Conservation (phyloP, 2,113 vertebrate species). For the Upupa epops region DNA sequence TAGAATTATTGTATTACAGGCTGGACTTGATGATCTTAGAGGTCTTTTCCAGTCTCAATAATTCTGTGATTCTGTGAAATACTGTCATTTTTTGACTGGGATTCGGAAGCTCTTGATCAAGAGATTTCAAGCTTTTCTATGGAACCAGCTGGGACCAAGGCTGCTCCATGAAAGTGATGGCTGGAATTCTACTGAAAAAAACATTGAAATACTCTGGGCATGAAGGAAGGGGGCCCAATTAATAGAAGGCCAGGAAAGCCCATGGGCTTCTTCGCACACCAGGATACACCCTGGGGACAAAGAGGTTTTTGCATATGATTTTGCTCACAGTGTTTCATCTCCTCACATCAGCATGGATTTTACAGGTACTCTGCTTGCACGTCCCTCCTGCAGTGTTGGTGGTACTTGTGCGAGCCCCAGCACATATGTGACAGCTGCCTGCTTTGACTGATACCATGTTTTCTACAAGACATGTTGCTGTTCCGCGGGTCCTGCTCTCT, state of each 20-base stretch:
- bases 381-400: not conserved
- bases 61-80: too few relatives aligned
- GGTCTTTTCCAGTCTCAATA: too few relatives aligned
- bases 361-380: not conserved
- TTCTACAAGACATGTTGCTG: not conserved
- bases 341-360: not conserved
- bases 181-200: not conserved
- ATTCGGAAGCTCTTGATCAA: not conserved
- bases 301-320: not conserved
- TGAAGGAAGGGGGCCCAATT: not conserved
- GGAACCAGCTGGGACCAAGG: not conserved
- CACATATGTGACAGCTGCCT: not conserved
- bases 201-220: not conserved
- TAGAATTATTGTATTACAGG: too few relatives aligned
- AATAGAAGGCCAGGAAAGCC: not conserved
- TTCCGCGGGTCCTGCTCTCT: not conserved
- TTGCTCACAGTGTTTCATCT: not conserved
- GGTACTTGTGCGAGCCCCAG: not conserved
- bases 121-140: not conserved
- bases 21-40: too few relatives aligned
- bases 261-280: not conserved
- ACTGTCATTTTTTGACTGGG: not conserved
- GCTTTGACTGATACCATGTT: not conserved
- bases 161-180: not conserved
- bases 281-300: not conserved